Evolutionary conservation across 1,140 invertebrate species (phyloP), one percentile per base, ranked within the genome.

Genomic region (Leptonema lineaticorne): DNA sequence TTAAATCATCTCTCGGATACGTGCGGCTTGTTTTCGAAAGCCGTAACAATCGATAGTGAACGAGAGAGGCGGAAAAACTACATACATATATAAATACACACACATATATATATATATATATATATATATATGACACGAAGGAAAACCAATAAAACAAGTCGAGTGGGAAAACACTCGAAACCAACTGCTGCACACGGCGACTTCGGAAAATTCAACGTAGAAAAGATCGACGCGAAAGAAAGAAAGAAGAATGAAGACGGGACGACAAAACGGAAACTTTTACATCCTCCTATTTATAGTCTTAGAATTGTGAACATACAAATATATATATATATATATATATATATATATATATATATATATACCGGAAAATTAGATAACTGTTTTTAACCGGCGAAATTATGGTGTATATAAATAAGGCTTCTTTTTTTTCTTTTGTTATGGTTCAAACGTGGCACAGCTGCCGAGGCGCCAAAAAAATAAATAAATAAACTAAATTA

Each of bases 81-180:
- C n/a, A n/a, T n/a, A n/a, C n/a, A n/a, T n/a, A n/a, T n/a, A n/a
- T n/a, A n/a, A n/a, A n/a, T n/a, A n/a, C n/a, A n/a, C n/a, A n/a
- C n/a, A n/a, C n/a, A n/a, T n/a, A n/a, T n/a, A n/a, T n/a, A n/a
- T n/a, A n/a, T n/a, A n/a, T n/a, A n/a, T n/a, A n/a, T n/a, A n/a
- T n/a, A n/a, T n/a, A n/a, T n/a, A n/a, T n/a, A n/a, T n/a, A n/a
- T n/a, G n/a, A n/a, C n/a, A n/a, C n/a, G n/a, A 64, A 28, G 45
- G 29, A 64, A 64, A 64, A 50, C 62, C 45, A 64, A 64, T 64
- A 64, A 64, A 64, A 64, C 58, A 62, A 62, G 41, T 30, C 9
- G 50, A 7, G 27, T 20, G n/a, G 41, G 41, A 46, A 58, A 63
- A 27, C 62, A 64, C 37, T 64, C 16, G 62, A 27, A 16, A 20